Base-by-base conservation (phyloP, 2,113 vertebrate species). In the Neodontobutis hainanensis region DNA sequence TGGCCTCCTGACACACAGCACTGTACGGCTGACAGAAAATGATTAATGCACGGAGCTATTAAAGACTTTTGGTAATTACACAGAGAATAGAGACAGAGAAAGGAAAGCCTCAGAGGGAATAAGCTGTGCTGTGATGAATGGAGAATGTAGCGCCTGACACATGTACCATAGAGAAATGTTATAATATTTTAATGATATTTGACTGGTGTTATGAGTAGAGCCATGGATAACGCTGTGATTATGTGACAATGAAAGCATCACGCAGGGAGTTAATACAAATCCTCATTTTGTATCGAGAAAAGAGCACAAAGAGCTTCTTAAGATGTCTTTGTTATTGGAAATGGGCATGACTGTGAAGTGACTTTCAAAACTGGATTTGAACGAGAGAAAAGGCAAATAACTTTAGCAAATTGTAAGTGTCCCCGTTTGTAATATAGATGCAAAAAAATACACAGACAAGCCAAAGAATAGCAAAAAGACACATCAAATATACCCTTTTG, bases 11-110 rank as follows among this genome's bases (percentile, higher is more conserved):
- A 65, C 70, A 58, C 73, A 81, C 77, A 68, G 75, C 27, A 53
- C 16, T 14, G 40, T 70, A 68, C 4, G 16, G 44, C 70, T 62
- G 77, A 82, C 66, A 77, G 57, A 59, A 55, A 64, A 81, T 77
- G 68, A 85, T 83, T 77, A 73, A 85, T 83, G 75, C 16, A 35
- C 11, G 4, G 48, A 10, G 56, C 73, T 75, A 81, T 83, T 81
- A 80, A 78, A 77, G 80, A 78, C 82, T 77, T 83, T 80, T 71
- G 78, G 81, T 77, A 88, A 88, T 88, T 85, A 84, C 12, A 47
- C 44, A 16, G 59, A 64, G 71, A 84, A 83, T 51, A 42, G 51
- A 70, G 4, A 32, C 32, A 68, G 44, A 62, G 45, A 76, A 59
- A 66, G 46, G 63, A 72, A 80, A 75, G 52, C 73, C 77, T 73